Conservation (phyloP, 2,888 invertebrate genomes). For the Sussaba pulchella region DNA sequence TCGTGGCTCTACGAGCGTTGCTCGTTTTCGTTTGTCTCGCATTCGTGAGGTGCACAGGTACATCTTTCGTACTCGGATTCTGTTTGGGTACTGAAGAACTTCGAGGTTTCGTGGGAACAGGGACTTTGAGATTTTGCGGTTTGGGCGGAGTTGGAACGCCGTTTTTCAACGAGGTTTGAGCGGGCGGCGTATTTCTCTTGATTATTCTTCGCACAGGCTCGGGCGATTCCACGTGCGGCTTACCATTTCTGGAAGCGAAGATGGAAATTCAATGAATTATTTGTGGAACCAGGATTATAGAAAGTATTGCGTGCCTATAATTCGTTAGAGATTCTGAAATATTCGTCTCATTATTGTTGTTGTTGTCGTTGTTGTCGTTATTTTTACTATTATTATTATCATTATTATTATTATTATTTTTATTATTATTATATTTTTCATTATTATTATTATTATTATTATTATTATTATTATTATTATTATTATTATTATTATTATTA, state of each 20-base stretch:
- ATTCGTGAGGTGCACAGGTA: slow-evolving; percentile 28
- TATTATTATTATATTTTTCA: too few species aligned
- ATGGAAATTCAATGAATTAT: background rate
- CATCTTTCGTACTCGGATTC: slow-evolving; percentile 12
- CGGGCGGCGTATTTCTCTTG: slow-evolving; percentile 12
- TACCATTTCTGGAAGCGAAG: slow-evolving; percentile 47
- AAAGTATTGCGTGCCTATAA: background rate
- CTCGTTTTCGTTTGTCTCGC: slow-evolving; percentile 48
- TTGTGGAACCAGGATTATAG: background rate
- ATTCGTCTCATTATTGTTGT: too few species aligned
- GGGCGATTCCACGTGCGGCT: slow-evolving; percentile 54
- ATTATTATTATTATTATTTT: too few species aligned
- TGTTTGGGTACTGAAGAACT: slow-evolving; percentile 58
- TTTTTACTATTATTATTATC: too few species aligned
- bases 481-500: too few species aligned
- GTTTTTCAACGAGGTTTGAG: slow-evolving; percentile 32
- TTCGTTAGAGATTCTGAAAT: too few species aligned
- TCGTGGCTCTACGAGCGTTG: slow-evolving; percentile 4
- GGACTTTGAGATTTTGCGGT: background rate
- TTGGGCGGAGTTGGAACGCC: slow-evolving; percentile 12
- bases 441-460: too few species aligned
- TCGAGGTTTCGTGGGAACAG: slow-evolving; percentile 45
- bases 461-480: too few species aligned
- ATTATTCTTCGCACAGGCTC: slow-evolving; percentile 52
- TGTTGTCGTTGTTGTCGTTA: too few species aligned